These are phyloP conservation scores for Cassiopea andromeda DNA, from an alignment of 30 jellyfish, hydroid and myxozoan genomes.

Conservation along the genomic window DNA sequence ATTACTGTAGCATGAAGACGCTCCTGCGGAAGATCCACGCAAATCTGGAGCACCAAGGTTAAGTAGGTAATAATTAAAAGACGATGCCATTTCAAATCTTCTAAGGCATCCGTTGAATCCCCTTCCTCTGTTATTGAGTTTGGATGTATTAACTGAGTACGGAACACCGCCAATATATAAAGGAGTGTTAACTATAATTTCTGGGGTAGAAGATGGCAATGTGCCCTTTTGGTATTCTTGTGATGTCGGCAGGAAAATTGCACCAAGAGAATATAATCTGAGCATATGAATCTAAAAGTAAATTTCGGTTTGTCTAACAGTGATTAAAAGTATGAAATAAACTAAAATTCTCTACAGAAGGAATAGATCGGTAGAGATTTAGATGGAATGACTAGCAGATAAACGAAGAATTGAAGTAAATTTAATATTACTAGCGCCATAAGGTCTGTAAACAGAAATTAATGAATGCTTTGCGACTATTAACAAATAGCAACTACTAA, in stretches of 20 bases:
- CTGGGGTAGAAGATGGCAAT: slow-evolving; percentile 42
- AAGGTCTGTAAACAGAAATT: too few species aligned
- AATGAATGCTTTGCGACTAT: too few species aligned
- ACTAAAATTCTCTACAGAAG: background rate
- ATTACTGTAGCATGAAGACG: slow-evolving; percentile 81
- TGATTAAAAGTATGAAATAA: background rate
- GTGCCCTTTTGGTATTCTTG: slow-evolving; percentile 85
- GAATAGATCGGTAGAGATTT: background rate
- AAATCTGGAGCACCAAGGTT: slow-evolving; percentile 82
- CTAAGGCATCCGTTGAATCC: slow-evolving; percentile 92
- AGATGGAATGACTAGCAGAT: background rate
- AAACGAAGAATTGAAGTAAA: too few species aligned
- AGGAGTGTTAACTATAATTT: slow-evolving; percentile 69
- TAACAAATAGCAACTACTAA: too few species aligned
- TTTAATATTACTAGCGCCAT: too few species aligned
- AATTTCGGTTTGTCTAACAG: background rate
- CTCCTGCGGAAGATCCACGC: slow-evolving; percentile 89
- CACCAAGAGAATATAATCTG: slow-evolving; percentile 87
- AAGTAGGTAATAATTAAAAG: slow-evolving; percentile 75
- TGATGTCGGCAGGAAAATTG: slow-evolving; percentile 87
- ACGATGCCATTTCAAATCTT: slow-evolving; percentile 94
- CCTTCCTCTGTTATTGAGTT: slow-evolving; percentile 50
- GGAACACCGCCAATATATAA: slow-evolving; percentile 96
- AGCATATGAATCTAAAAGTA: slow-evolving; percentile 81
- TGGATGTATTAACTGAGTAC: slow-evolving; percentile 64